These are phyloP conservation scores for Lordiphosa andalusiaca DNA, from an alignment of 2,888 invertebrate genomes.

Conservation along the genomic window DNA sequence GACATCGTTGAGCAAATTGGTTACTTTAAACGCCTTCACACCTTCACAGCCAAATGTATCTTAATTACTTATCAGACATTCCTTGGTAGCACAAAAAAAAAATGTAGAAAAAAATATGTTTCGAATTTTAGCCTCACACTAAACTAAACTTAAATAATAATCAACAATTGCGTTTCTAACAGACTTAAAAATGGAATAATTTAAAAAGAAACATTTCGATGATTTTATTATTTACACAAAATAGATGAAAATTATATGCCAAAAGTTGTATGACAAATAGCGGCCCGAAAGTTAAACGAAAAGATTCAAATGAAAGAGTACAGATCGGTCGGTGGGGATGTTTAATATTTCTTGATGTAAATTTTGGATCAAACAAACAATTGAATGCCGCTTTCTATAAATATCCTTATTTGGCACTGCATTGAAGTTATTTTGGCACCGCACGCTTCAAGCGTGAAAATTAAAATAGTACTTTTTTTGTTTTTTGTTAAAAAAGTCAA, in stretches of 20 bases:
- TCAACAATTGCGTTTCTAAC: constrained; percentile 77
- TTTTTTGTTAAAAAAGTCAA: constrained; percentile 34
- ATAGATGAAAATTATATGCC: constrained; percentile 11
- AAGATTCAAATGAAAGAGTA: constrained; percentile 3
- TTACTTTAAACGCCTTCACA: too few relatives aligned
- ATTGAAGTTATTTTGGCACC: constrained; percentile 72
- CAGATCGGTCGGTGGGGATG: constrained; percentile 69
- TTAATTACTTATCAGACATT: too few relatives aligned
- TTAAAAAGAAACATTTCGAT: constrained; percentile 32
- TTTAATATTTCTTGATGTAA: constrained; percentile 40
- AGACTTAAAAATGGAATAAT: constrained; percentile 65
- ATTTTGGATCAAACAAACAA: too few relatives aligned
- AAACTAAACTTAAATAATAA: constrained; percentile 80
- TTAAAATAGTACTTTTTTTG: constrained; percentile 28
- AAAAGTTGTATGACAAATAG: constrained; percentile 14
- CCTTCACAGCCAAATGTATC: too few relatives aligned
- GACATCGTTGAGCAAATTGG: too few relatives aligned
- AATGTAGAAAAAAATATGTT: not conserved
- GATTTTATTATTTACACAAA: constrained; percentile 10
- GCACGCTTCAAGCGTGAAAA: constrained; percentile 65
- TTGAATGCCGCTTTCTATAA: constrained; percentile 18
- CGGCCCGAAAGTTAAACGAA: constrained; percentile 8
- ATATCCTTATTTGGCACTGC: constrained; percentile 62
- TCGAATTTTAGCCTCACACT: constrained; percentile 77
- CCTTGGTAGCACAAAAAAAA: constrained; percentile 11